Conservation (phyloP, 2,888 invertebrate species). For the Machimus rusticus region DNA sequence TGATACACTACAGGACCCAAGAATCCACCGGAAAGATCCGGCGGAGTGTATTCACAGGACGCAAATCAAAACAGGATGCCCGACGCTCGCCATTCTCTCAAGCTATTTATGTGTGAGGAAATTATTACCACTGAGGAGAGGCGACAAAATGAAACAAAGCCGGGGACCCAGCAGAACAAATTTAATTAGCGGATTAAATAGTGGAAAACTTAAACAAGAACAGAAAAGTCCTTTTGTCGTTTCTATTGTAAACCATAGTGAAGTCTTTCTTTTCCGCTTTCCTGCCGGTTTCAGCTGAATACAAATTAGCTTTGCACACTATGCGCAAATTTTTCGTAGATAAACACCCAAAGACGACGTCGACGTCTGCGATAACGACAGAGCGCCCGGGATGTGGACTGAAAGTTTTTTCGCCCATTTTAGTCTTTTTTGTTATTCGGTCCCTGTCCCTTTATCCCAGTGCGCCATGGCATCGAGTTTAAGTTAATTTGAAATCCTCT, state of each 20-base stretch:
- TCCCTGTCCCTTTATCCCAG: constrained; percentile 28
- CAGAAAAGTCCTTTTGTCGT: constrained; percentile 46
- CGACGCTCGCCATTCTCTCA: background rate
- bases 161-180: constrained; percentile 36
- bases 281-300: constrained; percentile 36
- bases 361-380: constrained; percentile 33
- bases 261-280: constrained; percentile 23
- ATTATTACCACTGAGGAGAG: constrained; percentile 4
- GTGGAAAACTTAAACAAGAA: constrained; percentile 47
- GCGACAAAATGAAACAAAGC: constrained; percentile 42
- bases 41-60: background rate
- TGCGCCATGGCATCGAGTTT: constrained; percentile 37
- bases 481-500: constrained; percentile 44
- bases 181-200: constrained; percentile 47
- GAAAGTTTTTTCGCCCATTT: background rate
- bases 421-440: constrained; percentile 23
- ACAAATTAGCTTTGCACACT: constrained; percentile 45
- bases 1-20: background rate
- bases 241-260: constrained; percentile 37
- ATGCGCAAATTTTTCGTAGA: constrained; percentile 44
- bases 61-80: constrained; percentile 9
- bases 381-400: constrained; percentile 12
- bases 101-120: constrained; percentile 6
- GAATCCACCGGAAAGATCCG: background rate
- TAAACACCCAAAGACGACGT: constrained; percentile 35